Conservation (phyloP, 2,888 invertebrate genomes). For the Eupithecia tripunctaria region DNA sequence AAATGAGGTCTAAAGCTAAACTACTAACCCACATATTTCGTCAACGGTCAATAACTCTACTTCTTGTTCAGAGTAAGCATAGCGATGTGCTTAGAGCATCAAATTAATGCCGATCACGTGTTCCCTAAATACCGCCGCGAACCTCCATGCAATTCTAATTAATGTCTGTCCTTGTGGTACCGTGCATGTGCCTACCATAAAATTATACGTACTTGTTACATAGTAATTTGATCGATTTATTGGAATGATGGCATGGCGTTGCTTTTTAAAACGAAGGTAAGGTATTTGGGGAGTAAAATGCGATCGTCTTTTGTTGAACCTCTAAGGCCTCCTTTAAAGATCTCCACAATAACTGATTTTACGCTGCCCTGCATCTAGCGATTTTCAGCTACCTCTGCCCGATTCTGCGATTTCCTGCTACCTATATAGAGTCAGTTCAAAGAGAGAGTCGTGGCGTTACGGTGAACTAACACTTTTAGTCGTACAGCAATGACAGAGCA, state of each 20-base stretch:
- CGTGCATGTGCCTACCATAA: neutral
- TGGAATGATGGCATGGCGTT: neutral
- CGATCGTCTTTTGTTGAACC: neutral
- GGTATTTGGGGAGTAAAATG: neutral
- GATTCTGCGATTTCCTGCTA: no score
- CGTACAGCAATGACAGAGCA: no score
- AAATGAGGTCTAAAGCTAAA: neutral
- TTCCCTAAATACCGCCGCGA: constrained; percentile 35
- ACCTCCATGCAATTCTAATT: constrained; percentile 26
- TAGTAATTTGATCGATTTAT: neutral
- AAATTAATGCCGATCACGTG: constrained; percentile 35
- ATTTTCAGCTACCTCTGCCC: no score
- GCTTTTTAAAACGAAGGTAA: neutral
- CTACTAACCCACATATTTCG: constrained; percentile 7
- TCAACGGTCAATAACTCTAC: constrained; percentile 15
- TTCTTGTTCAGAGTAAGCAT: constrained; percentile 10
- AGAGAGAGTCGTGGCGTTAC: no score
- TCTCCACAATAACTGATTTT: no score
- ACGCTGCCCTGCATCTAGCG: no score
- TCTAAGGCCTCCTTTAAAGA: no score
- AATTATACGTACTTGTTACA: neutral
- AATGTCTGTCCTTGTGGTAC: constrained; percentile 31
- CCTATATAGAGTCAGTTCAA: no score
- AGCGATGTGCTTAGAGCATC: constrained; percentile 20
- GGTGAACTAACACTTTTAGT: no score